Percentiles rank a stretch among this genome's conserved stretches.
Evolutionary conservation across 2,888 invertebrate species (phyloP).

Genomic region (Dynastes tityus): DNA sequence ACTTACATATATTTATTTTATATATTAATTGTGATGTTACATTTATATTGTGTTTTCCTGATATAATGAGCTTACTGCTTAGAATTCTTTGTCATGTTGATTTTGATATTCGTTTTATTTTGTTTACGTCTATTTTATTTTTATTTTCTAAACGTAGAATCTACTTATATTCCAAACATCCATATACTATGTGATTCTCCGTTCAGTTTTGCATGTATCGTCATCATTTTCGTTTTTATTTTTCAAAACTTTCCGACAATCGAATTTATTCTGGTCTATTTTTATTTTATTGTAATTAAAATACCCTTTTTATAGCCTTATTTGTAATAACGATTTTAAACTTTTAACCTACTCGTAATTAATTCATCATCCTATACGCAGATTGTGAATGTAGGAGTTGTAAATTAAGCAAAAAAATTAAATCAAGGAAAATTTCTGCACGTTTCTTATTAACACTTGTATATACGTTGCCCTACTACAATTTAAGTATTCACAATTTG

Average conservation of each 20-base stretch:
- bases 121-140: conserved; percentile 48
- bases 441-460: conserved; percentile 12
- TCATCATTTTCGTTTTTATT: conserved; percentile 51
- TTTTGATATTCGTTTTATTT: conserved; percentile 54
- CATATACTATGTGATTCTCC: conserved; percentile 49
- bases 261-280: conserved; percentile 50
- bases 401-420: background rate
- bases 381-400: conserved; percentile 2
- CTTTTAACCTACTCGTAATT: background rate
- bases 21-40: conserved; percentile 50
- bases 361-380: conserved; percentile 2
- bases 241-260: conserved; percentile 54
- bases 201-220: conserved; percentile 47
- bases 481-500: conserved; percentile 14
- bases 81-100: conserved; percentile 59
- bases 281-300: conserved; percentile 29
- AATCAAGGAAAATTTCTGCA: background rate
- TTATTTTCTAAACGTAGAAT: conserved; percentile 54
- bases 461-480: background rate
- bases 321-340: conserved; percentile 15
- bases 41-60: conserved; percentile 51
- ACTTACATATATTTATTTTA: conserved; percentile 51
- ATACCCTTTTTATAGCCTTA: background rate
- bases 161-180: conserved; percentile 49
- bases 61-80: conserved; percentile 67